These are phyloP conservation scores for Silurus lanzhouensis DNA, from an alignment of 2,797 vertebrate species.

Conservation along the genomic window DNA sequence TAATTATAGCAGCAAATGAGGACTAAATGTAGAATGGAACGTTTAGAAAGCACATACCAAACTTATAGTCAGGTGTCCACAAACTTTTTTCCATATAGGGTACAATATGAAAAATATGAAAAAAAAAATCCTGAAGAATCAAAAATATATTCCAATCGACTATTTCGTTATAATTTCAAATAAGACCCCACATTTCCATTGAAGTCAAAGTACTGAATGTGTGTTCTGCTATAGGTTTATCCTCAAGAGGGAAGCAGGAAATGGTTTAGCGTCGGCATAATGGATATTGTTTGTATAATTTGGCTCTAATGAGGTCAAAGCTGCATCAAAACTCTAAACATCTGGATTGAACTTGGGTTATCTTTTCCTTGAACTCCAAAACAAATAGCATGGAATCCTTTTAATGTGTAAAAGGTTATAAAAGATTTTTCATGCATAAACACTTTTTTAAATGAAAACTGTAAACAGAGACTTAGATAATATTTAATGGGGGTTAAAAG, in stretches of 20 bases:
- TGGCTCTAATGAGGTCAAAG: conserved; percentile 8
- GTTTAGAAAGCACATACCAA: too few species aligned
- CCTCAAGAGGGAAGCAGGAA: not conserved
- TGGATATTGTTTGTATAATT: not conserved
- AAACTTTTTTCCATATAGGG: too few species aligned
- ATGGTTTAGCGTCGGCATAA: not conserved
- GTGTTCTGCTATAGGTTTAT: not conserved
- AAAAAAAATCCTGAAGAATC: not conserved
- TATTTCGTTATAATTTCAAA: not conserved
- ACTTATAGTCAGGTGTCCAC: too few species aligned
- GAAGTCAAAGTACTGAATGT: not conserved
- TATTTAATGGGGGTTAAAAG: not conserved
- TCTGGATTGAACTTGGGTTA: not conserved
- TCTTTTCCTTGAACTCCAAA: not conserved
- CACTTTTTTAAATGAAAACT: not conserved
- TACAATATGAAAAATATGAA: too few species aligned
- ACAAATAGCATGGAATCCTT: not conserved
- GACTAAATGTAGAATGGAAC: too few species aligned
- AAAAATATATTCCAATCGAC: not conserved
- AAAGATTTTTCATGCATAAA: not conserved
- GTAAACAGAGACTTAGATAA: not conserved
- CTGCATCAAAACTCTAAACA: not conserved
- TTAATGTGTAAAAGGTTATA: not conserved
- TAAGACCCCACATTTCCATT: too few species aligned
- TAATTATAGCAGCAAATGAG: too few species aligned